phyloP scores from a whole-genome alignment of 64 coral and sea anemone genomes.

The Montipora foliosa region DNA sequence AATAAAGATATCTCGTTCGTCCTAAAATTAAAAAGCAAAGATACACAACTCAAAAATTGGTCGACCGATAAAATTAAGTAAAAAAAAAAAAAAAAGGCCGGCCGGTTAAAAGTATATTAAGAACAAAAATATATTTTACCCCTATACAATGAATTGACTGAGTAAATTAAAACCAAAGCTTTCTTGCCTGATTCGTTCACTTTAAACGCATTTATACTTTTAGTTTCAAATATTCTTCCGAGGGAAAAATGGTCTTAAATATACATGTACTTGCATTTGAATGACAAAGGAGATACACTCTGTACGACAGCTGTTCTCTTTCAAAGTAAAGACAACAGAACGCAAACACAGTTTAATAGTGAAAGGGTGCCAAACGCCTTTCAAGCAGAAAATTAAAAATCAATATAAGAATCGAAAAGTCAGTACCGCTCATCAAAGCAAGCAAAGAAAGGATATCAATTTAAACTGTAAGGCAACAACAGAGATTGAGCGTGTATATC shows the following conservation, averaged over 20 bases:
- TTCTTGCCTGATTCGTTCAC: neutral
- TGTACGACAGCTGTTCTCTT: neutral
- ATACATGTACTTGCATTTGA: neutral
- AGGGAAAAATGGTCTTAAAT: neutral
- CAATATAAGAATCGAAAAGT: neutral
- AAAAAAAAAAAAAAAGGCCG: neutral
- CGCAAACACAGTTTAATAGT: constrained; percentile 5
- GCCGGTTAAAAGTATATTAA: neutral
- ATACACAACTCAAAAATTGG: neutral
- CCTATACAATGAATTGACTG: too few relatives aligned
- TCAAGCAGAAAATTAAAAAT: constrained; percentile 4
- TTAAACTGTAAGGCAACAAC: neutral
- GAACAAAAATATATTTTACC: too few relatives aligned
- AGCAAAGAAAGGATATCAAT: neutral
- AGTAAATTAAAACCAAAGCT: too few relatives aligned
- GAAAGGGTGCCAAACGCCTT: too few relatives aligned
- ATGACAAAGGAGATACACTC: neutral
- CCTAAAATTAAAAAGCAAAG: neutral
- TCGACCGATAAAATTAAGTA: neutral
- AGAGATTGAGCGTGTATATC: neutral
- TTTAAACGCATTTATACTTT: neutral
- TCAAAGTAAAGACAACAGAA: neutral
- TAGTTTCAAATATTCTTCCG: neutral
- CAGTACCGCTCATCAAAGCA: neutral
- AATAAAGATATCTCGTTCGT: neutral